Evolutionary conservation across 2,797 vertebrate species (phyloP).

Genomic region (Megaceryle alcyon): DNA sequence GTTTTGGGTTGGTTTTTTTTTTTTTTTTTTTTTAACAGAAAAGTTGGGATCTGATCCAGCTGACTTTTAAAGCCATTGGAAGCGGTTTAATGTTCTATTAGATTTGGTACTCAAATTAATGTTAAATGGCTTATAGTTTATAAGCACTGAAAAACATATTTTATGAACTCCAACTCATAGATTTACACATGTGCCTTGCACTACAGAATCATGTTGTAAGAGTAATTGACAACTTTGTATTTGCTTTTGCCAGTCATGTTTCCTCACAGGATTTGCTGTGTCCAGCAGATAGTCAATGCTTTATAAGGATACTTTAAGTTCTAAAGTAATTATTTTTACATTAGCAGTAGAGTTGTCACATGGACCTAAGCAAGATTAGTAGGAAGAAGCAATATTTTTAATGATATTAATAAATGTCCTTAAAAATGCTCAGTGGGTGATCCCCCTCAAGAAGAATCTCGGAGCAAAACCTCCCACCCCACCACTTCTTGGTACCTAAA

Average conservation of each 20-base stretch:
- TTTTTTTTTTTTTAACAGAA: background rate
- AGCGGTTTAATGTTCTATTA: background rate
- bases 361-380: background rate
- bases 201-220: background rate
- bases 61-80: background rate
- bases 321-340: background rate
- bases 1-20: background rate
- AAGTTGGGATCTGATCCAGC: background rate
- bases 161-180: background rate
- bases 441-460: background rate
- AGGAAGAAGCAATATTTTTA: background rate
- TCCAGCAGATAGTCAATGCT: background rate
- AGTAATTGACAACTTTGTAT: background rate
- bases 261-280: background rate
- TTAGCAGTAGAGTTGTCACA: background rate
- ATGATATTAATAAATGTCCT: background rate
- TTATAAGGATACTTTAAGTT: background rate
- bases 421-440: background rate
- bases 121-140: background rate
- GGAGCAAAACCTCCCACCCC: background rate
- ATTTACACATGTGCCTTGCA: background rate
- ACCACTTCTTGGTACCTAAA: background rate
- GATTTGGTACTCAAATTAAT: background rate
- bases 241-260: background rate
- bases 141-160: background rate